These are phyloP conservation scores for Ascidia mentula DNA, from an alignment of 23 tunicate genomes.

Conservation along the genomic window DNA sequence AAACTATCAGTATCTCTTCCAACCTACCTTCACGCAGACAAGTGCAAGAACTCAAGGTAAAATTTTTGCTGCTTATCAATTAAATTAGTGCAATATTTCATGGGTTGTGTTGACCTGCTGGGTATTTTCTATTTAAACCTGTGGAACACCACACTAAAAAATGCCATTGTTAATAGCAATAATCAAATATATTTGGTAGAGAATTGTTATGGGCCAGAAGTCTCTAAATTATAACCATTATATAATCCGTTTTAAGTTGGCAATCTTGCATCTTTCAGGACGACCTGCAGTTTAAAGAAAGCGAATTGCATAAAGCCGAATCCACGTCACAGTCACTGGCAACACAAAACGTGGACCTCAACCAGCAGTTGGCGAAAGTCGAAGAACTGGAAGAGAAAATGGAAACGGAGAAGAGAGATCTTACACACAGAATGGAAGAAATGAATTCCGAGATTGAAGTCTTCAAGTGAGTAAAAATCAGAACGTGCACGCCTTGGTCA, in stretches of 20 bases:
- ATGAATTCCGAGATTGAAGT: conserved; percentile 56
- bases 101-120: too few species aligned
- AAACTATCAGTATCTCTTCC: conserved; percentile 32
- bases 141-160: too few species aligned
- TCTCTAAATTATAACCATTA: too few species aligned
- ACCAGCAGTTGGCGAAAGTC: conserved; percentile 67
- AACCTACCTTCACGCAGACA: conserved; percentile 58
- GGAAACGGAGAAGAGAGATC: conserved; percentile 39
- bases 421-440: conserved; percentile 49
- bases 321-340: conserved; percentile 49
- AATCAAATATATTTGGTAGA: too few species aligned
- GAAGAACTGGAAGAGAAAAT: conserved; percentile 82
- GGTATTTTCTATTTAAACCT: too few species aligned
- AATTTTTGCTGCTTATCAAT: too few species aligned
- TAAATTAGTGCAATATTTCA: too few species aligned
- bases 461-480: conserved; percentile 36
- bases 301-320: conserved; percentile 87
- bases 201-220: too few species aligned
- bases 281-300: conserved; percentile 86
- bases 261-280: conserved; percentile 39
- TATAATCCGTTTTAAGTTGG: neutral
- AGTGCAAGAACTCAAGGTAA: conserved; percentile 62
- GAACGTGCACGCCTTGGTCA: too few species aligned
- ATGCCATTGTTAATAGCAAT: too few species aligned
- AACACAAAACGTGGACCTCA: conserved; percentile 67